Percentiles rank a stretch among this genome's conserved stretches.
phyloP scores from a whole-genome alignment of 2,113 vertebrate species.

The Hippotragus niger region DNA sequence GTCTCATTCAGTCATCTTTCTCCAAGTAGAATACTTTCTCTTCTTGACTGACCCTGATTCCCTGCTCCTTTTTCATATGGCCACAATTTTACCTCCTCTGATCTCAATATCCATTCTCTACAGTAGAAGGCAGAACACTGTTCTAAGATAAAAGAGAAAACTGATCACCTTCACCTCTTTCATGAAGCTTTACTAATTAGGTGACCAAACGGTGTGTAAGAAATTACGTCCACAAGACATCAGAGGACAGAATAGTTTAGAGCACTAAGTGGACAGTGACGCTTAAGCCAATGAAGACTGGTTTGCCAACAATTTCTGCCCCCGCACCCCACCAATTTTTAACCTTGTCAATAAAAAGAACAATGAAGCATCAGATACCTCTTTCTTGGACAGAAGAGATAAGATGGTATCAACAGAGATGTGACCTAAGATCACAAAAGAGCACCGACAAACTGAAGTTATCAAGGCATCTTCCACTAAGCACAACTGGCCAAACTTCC shows the following conservation, averaged over 20 bases:
- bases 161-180: neutral
- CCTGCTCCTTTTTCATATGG: neutral
- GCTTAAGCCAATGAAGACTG: neutral
- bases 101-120: slow-evolving; percentile 36
- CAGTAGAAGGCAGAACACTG: neutral
- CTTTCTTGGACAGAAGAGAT: neutral
- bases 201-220: neutral
- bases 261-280: neutral
- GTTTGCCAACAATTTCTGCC: neutral
- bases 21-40: neutral
- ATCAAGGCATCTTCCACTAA: neutral
- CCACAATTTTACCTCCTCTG: slow-evolving; percentile 29
- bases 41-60: neutral
- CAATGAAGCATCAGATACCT: neutral
- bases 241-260: neutral
- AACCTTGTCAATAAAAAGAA: neutral
- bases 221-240: neutral
- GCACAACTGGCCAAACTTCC: neutral
- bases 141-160: neutral
- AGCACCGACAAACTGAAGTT: neutral
- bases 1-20: neutral
- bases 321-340: neutral
- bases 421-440: neutral
- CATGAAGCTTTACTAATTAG: neutral
- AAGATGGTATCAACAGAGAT: neutral